Conservation (phyloP, 2,888 invertebrate genomes). For the Bruchidius siliquastri region DNA sequence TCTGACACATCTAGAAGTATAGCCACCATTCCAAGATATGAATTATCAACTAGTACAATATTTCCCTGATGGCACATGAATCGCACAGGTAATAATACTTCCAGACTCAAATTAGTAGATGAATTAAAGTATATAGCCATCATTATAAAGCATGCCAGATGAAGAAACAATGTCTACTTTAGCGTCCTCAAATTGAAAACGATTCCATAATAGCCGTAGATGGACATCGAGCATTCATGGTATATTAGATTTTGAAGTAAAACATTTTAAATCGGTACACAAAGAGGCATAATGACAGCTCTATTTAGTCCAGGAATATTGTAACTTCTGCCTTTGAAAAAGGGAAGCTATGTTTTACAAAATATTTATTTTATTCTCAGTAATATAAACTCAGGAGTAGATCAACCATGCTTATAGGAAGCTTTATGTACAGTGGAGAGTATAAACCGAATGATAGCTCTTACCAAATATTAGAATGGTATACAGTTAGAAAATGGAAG, state of each 20-base stretch:
- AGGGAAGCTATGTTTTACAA: too few relatives aligned
- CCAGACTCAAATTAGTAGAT: not conserved
- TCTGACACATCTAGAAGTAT: too few relatives aligned
- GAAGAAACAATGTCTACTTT: not conserved
- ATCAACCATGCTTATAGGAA: too few relatives aligned
- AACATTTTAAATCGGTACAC: constrained; percentile 15
- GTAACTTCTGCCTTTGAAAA: not conserved
- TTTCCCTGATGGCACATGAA: not conserved
- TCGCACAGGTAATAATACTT: not conserved
- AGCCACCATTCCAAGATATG: too few relatives aligned
- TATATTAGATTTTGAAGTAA: not conserved
- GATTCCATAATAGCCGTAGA: not conserved
- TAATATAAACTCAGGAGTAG: too few relatives aligned
- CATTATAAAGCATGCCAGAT: not conserved
- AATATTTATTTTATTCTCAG: too few relatives aligned
- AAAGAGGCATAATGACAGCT: not conserved
- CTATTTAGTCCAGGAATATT: not conserved
- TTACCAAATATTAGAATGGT: too few relatives aligned
- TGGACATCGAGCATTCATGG: not conserved
- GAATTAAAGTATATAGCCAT: not conserved
- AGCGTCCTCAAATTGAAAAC: not conserved
- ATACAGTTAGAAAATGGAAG: too few relatives aligned
- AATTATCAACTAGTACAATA: too few relatives aligned
- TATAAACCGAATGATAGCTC: too few relatives aligned
- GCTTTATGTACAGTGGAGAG: too few relatives aligned